Evolutionary conservation across 2,888 invertebrate genomes (phyloP), one percentile per base, ranked within the genome.

Genomic region (Caenorhabditis doughertyi): DNA sequence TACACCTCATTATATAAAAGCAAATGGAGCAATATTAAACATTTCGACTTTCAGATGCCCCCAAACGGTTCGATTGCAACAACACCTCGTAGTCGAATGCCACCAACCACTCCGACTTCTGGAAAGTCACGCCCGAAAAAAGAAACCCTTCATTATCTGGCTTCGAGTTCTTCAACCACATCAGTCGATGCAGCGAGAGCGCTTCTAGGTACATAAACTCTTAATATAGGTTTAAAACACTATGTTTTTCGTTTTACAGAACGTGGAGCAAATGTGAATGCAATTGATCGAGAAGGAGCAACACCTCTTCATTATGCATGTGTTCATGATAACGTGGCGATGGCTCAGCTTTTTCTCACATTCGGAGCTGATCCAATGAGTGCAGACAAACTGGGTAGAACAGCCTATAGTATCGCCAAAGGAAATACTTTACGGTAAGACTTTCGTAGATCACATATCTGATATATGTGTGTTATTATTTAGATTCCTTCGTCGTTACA

Each of bases 201-300:
- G 1, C 49, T 82, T 18, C 25, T 82, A n/a, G 82, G 82, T 82
- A n/a, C n/a, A n/a, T n/a, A 23, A 44, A 18, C n/a, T 47, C 3
- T 18, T 11, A 32, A 32, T 42, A 13, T 42, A 42, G n/a, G n/a
- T n/a, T n/a, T n/a, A n/a, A n/a, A n/a, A n/a, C n/a, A n/a, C n/a
- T n/a, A n/a, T n/a, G n/a, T n/a, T n/a, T n/a, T 47, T 47, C 18
- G 13, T 21, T 58, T 73, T 84, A 23, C 68, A 84, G 85, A 79
- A 64, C 64, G 65, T 18, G 85, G 85, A 21, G 83, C 56, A 18
- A 83, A 85, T 79, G 77, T 80, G n/a, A 53, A 56, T 96, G 89
- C 94, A 94, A 35, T 89, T 27, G 81, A 81, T 18, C 68, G 72
- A n/a, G 84, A 88, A 18, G 85, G 86, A 35, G 68, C 87, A 29